Evolutionary conservation across 2,113 vertebrate genomes (phyloP), one percentile per base, ranked within the genome.

Genomic region (Leucopsar rothschildi): DNA sequence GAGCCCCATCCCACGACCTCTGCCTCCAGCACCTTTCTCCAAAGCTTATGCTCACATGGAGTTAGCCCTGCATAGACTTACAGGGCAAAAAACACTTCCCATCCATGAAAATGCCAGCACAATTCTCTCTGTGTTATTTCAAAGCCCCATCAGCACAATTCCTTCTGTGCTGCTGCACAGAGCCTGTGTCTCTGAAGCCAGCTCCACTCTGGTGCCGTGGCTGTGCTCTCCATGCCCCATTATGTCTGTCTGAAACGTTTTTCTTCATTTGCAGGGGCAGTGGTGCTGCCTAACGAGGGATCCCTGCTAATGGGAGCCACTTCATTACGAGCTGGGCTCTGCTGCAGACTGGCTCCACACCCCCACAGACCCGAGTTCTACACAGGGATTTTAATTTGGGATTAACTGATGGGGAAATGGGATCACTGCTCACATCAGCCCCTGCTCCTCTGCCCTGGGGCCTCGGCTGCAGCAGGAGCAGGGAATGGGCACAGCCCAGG

Each of bases 351-450:
- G 8, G 33, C 88, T 79, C 60, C 73, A 3, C 10, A 3, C 49
- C 5, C 6, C 4, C 63, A 19, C 21, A 65, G 55, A 21, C 40
- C 79, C 22, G 3, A 50, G 50, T 22, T 81, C 72, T 18, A 37
- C 81, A 40, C 37, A 2, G 69, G 93, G 94, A 18, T 27, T 92
- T 94, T 93, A 86, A 95, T 92, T 91, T 44, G 81, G 80, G 93
- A 69, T 93, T 94, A 96, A 95, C 82, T 12, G 44, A 50, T 92
- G 11, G 24, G 93, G 92, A 96, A 96, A 96, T 93, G 47, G 40
- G 86, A 89, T 96, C 83, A 64, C 44, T 47, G 0, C 0, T 85
- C 6, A 1, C 87, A 93, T 91, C 65, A 18, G 45, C 21, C 45
- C 45, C 45, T 47, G 45, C 45, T 47, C 20, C 45, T 42, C 10